Base-by-base conservation (phyloP, 2,797 vertebrate species). In the Ispidina lecontei region DNA sequence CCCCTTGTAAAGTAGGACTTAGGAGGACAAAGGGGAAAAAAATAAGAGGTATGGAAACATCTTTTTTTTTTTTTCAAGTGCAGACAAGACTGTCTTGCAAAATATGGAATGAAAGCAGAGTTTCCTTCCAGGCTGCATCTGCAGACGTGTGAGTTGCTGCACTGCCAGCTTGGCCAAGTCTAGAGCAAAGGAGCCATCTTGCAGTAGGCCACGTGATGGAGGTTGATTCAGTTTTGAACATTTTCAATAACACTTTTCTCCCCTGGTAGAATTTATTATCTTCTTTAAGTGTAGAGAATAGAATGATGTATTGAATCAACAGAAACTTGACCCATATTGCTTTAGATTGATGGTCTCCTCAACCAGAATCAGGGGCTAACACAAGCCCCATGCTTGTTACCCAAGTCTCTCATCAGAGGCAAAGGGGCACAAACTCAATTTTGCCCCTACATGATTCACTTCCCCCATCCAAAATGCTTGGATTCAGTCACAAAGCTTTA, bases 71-170 rank as follows among this genome's bases (percentile, higher is more conserved):
- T 63, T 26, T 92, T 59, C 12, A 10, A 14, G 56, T 5, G 4
- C 35, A 35, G 35, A 25, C 8, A 2, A 14, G 12, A 6, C 23
- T 72, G n/a, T 17, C 12, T 31, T 81, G 28, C 20, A 23, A n/a
- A 69, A 67, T 11, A 22, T 4, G 70, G 25, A 59, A 14, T 14
- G 44, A 18, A 22, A 33, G 22, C 7, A 3, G 16, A 2, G 4
- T 44, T 46, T 41, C 55, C 22, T 62, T 37, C 59, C 0, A 0
- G 14, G 31, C 47, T 67, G 3, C 9, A 4, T 22, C 54, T 70
- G 59, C 55, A 55, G 43, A 3, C 4, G 0, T 13, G 49, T 16
- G 19, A 18, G 35, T 16, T 43, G 35, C 28, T 4, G 11, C 26
- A 6, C 33, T 28, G 65, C n/a, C 37, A 5, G 12, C 16, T 52